Percentiles rank a stretch among this genome's conserved stretches.
Conservation (phyloP, 1,140 invertebrate genomes). For the Camponotus pennsylvanicus region DNA sequence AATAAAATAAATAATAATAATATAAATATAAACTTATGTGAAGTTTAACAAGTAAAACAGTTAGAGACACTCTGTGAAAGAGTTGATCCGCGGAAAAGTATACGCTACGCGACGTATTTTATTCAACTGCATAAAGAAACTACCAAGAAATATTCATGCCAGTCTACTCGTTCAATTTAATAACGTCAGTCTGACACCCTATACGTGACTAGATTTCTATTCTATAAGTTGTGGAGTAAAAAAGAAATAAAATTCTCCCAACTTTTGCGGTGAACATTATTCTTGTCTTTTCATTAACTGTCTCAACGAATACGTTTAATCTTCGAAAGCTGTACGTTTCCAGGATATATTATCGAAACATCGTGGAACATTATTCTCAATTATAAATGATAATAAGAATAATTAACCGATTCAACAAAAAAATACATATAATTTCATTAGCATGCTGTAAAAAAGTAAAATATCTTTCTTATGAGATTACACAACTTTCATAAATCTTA, state of each 20-base stretch:
- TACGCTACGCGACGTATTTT: background rate
- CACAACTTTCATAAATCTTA: conserved; percentile 10
- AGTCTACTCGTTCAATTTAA: conserved; percentile 66
- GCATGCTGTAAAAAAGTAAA: background rate
- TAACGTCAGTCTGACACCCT: conserved; percentile 53
- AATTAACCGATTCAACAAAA: background rate
- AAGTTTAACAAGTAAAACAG: background rate
- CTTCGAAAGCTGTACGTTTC: background rate
- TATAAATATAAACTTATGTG: background rate
- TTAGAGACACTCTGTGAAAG: background rate
- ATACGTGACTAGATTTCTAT: conserved; percentile 69
- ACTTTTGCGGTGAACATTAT: background rate
- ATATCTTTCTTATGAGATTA: background rate
- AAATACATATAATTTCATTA: background rate
- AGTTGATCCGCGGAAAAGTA: background rate
- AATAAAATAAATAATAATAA: background rate
- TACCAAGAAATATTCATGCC: conserved; percentile 36
- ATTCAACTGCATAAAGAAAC: conserved; percentile 40
- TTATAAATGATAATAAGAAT: background rate
- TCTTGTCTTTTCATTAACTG: conserved; percentile 28
- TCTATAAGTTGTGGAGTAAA: conserved; percentile 27
- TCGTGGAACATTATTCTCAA: background rate
- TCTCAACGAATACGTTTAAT: conserved; percentile 27
- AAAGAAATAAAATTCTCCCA: conserved; percentile 25
- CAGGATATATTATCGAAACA: background rate